Evolutionary conservation across 1,140 invertebrate species (phyloP), one percentile per base, ranked within the genome.

Genomic region (Zaprionus ornatus): DNA sequence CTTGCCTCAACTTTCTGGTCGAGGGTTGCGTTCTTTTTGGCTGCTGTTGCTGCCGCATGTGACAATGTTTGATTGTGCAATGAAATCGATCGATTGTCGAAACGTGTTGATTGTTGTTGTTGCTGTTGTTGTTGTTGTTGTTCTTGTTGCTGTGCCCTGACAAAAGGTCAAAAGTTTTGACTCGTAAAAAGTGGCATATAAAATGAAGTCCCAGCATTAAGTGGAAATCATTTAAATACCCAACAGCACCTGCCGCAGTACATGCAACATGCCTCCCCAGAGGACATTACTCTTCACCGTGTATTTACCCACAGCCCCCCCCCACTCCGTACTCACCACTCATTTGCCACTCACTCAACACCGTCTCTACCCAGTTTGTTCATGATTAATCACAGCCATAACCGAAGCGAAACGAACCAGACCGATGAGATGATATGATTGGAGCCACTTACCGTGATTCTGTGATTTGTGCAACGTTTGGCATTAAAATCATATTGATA

Each of bases 81-180:
- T 87, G 83, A 86, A 86, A 86, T 86, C 83, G 83, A 86, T 86
- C 83, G 83, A 86, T 86, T 86, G 83, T 82, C 76, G 76, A 79
- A 79, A 86, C 82, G 82, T 87, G 83, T 87, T 87, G 83, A 86
- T 86, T 86, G 76, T 87, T 81, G 79, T 80, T 78, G 66, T 86
- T 86, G 76, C 82, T 81, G 79, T 80, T 78, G 66, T 54, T 62
- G 23, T 42, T 69, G 37, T 66, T 70, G 50, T 55, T 65, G 2
- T 45, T 55, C 17, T 45, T 69, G 37, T 66, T 70, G 50, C 40
- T 64, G 12, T 29, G 25, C 42, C 6, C 6, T n/a, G 40, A 17
- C 19, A 35, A 82, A 77, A 82, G 83, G 83, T 87, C 83, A 86
- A 80, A 86, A 87, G 83, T 86, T 87, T 23, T 67, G 70, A 79